Base-by-base conservation (phyloP, 2,113 vertebrate genomes). In the Dendropsophus ebraccatus region DNA sequence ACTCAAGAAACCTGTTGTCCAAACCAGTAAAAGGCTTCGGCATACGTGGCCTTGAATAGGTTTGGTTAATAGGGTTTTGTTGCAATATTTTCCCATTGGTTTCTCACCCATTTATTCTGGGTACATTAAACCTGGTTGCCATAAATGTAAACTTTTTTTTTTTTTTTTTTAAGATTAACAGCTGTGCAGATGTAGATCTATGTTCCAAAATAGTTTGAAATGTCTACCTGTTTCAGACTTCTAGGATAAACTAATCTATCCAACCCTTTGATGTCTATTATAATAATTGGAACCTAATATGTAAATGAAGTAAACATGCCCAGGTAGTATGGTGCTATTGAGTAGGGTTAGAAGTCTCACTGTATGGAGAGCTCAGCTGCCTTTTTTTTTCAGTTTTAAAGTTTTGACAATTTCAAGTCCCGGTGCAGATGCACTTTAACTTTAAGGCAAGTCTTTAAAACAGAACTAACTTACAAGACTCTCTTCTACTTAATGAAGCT, bases 301-400 rank as follows among this genome's bases (percentile, higher is more conserved):
- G 67, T 58, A 62, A 37, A 81, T n/a, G n/a, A 45, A n/a, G 25
- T 50, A 81, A 52, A 58, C 78, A 37, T 72, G 45, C 50, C 76
- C 49, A 56, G 37, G n/a, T 62, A 81, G 41, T 81, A 87, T 65
- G 78, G 85, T 87, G 85, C 85, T 87, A 81, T 81, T 74, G 65
- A 49, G 2, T 74, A 81, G 85, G 78, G 16, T 81, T 47, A 76
- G 25, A 73, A 75, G 37, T 54, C 13, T 37, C 45, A 17, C 1
- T 13, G 35, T 41, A 19, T 50, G 67, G 65, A 78, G 60, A 25
- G 60, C 60, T 69, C 28, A 47, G 58, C 74, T 85, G 83, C 56
- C 60, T 30, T 50, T 25, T 25, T 12, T 32, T 9, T 67, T 14
- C 32, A 14, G 32, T 30, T 65, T 67, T 32, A 41, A 60, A 37